Evolutionary conservation across 2,888 invertebrate genomes (phyloP).

Genomic region (Pseudococcus jackbeardsleyi): DNA sequence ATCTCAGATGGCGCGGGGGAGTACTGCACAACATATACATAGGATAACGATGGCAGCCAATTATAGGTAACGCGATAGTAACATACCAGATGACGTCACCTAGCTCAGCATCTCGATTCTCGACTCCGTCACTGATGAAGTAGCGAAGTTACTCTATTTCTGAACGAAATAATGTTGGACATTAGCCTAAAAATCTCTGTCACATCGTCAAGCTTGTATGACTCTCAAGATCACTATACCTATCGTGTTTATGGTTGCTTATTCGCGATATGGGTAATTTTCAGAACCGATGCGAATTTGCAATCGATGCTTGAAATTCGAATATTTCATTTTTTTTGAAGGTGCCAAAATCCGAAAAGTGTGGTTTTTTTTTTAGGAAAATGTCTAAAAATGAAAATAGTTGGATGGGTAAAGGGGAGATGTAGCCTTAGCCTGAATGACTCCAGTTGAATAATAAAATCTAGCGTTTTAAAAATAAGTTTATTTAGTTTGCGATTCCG

Average conservation of each 20-base stretch:
- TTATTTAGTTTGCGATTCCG: no score
- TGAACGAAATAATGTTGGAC: conserved; percentile 51
- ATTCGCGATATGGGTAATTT: conserved; percentile 15
- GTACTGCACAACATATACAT: background rate
- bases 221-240: conserved; percentile 46
- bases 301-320: background rate
- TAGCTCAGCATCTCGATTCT: conserved; percentile 14
- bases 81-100: conserved; percentile 27
- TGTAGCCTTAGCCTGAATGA: no score
- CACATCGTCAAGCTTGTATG: conserved; percentile 51
- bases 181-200: conserved; percentile 50
- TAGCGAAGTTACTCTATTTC: conserved; percentile 36
- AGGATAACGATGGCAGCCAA: conserved; percentile 3
- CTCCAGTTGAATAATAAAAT: no score
- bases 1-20: conserved; percentile 22
- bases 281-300: background rate
- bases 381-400: no score
- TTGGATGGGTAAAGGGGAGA: no score
- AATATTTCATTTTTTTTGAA: background rate
- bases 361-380: background rate
- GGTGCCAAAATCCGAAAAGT: background rate
- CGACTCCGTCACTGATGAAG: conserved; percentile 26
- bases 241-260: background rate
- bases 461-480: no score
- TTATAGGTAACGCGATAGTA: conserved; percentile 52